Conservation (phyloP, 2,888 invertebrate genomes). For the Drosophila demipolita region DNA sequence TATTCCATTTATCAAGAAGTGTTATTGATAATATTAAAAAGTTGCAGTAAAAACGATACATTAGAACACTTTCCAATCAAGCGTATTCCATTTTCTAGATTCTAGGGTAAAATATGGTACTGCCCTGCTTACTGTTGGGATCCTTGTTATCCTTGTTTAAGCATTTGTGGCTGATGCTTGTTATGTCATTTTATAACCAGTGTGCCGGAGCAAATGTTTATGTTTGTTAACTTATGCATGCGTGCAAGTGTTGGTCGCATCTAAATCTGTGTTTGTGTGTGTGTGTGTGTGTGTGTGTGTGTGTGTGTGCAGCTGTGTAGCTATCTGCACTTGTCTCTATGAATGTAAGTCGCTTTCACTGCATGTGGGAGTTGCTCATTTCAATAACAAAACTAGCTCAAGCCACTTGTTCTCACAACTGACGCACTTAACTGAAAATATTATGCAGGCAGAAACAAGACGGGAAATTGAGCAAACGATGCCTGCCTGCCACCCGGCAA, state of each 20-base stretch:
- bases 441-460: conserved; percentile 72
- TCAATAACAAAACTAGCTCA: conserved; percentile 78
- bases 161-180: conserved; percentile 70
- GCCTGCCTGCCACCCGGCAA: not conserved
- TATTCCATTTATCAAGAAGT: not conserved
- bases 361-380: conserved; percentile 56
- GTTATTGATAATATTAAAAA: not conserved
- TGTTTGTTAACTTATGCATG: conserved; percentile 81
- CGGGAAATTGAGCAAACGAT: conserved; percentile 46
- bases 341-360: conserved; percentile 31
- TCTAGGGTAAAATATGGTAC: conserved; percentile 3
- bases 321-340: conserved; percentile 52
- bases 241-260: conserved; percentile 67
- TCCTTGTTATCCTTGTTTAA: conserved; percentile 44
- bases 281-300: not conserved
- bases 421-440: conserved; percentile 76
- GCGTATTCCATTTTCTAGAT: too few species aligned
- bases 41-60: not conserved
- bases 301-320: conserved; percentile 36
- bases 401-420: conserved; percentile 79
- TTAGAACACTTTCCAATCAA: not conserved
- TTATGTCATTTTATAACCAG: conserved; percentile 77
- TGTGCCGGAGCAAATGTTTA: conserved; percentile 79
- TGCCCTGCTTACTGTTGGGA: not conserved
- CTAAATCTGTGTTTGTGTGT: conserved; percentile 12